These are phyloP conservation scores for Addax nasomaculatus DNA, from an alignment of 2,113 vertebrate species.

Conservation along the genomic window DNA sequence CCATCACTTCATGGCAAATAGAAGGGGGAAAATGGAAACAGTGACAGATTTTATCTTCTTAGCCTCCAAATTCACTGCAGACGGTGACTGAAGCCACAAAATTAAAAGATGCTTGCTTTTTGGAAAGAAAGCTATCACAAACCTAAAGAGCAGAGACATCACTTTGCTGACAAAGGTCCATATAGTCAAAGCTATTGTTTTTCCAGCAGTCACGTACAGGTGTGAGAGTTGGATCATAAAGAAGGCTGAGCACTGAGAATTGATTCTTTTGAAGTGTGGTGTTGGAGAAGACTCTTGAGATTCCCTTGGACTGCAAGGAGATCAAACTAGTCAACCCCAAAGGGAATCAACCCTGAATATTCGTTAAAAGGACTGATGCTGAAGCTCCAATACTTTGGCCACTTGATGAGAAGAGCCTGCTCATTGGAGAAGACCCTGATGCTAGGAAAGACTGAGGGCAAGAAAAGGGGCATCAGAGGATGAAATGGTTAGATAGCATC, in stretches of 20 bases:
- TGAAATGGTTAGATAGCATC: neutral
- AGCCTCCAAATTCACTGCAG: neutral
- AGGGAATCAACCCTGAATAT: neutral
- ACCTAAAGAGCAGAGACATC: neutral
- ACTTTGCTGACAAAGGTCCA: neutral
- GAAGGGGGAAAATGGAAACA: neutral
- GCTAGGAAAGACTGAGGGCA: neutral
- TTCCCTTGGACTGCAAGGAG: neutral
- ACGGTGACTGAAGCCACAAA: rapidly evolving
- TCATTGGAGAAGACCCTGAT: neutral
- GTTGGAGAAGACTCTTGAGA: neutral
- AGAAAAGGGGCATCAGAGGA: neutral
- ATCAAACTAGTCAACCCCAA: neutral
- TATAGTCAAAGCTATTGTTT: neutral
- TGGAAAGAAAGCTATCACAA: neutral
- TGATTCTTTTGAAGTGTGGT: neutral
- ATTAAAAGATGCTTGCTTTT: neutral
- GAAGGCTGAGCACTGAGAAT: neutral
- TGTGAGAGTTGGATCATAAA: neutral
- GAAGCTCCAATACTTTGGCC: neutral
- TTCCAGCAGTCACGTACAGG: neutral
- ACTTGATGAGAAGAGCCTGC: neutral
- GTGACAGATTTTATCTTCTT: neutral
- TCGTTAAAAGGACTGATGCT: neutral
- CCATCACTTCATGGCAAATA: neutral